phyloP scores from a whole-genome alignment of 2,797 vertebrate genomes.

The Anomalospiza imberbis region DNA sequence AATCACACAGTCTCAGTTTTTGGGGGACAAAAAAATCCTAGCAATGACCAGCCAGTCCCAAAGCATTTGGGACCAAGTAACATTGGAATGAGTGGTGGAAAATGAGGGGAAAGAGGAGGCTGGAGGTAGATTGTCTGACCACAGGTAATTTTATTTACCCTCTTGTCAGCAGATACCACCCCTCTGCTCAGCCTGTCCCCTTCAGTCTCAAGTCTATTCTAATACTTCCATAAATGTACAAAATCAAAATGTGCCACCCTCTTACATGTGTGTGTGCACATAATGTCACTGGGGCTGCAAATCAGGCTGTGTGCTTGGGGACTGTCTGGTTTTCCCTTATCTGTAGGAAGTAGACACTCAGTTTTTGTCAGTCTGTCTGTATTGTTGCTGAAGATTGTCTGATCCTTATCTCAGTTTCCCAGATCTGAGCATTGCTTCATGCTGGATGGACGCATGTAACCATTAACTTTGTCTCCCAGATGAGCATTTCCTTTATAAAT shows the following conservation, averaged over 20 bases:
- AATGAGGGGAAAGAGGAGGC: not conserved
- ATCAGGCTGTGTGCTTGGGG: not conserved
- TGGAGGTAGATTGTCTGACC: not conserved
- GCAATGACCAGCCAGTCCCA: not conserved
- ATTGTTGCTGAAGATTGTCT: not conserved
- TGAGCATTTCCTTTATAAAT: not conserved
- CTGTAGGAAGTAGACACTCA: not conserved
- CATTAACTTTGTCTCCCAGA: not conserved
- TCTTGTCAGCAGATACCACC: not conserved
- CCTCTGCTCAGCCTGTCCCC: not conserved
- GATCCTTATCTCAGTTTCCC: not conserved
- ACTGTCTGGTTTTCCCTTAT: not conserved
- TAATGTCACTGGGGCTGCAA: not conserved
- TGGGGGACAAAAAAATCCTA: rapidly evolving
- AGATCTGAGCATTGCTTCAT: not conserved
- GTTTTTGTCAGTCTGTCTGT: not conserved
- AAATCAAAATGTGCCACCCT: not conserved
- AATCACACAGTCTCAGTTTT: not conserved
- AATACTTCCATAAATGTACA: not conserved
- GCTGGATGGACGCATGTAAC: not conserved
- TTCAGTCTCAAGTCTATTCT: not conserved
- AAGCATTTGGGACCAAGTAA: rapidly evolving
- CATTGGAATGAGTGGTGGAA: not conserved
- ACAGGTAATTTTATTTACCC: not conserved
- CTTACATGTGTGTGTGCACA: rapidly evolving